Conservation (phyloP, 2,113 vertebrate species). For the Dipodomys spectabilis region DNA sequence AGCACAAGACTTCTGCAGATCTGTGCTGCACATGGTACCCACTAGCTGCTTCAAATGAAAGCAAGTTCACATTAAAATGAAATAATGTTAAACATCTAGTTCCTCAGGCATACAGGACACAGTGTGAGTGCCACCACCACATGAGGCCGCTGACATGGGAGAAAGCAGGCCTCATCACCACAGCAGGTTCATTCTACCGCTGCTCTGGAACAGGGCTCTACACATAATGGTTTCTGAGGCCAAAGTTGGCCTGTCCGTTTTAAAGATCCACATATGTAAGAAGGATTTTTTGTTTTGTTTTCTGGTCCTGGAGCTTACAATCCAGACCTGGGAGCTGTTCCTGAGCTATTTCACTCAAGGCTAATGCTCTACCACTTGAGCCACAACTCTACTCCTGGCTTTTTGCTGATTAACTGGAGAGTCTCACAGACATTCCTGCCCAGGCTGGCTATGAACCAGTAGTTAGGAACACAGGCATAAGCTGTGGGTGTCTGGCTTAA, state of each 20-base stretch:
- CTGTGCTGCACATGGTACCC: neutral
- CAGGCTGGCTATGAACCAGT: neutral
- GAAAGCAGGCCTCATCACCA: neutral
- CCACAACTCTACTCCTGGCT: too few relatives aligned
- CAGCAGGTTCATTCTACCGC: accelerated
- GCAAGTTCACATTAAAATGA: neutral
- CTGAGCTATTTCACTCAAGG: too few relatives aligned
- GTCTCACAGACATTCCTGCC: too few relatives aligned
- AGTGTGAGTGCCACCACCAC: neutral
- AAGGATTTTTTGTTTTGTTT: too few relatives aligned
- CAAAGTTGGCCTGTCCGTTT: neutral
- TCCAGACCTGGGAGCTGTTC: too few relatives aligned
- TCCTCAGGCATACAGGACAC: neutral
- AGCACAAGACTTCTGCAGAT: accelerated
- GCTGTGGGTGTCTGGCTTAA: too few relatives aligned
- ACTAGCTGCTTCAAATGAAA: neutral
- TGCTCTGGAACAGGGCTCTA: neutral
- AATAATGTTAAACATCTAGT: neutral
- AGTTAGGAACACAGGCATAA: neutral
- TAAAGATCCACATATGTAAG: too few relatives aligned
- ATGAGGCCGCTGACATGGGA: accelerated
- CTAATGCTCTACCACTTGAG: too few relatives aligned
- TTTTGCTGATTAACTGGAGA: too few relatives aligned
- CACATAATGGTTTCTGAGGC: accelerated
- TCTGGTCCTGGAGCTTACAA: too few relatives aligned